Base-by-base conservation (phyloP, 2,888 invertebrate species). In the Kuschelorhynchus macadamiae region DNA sequence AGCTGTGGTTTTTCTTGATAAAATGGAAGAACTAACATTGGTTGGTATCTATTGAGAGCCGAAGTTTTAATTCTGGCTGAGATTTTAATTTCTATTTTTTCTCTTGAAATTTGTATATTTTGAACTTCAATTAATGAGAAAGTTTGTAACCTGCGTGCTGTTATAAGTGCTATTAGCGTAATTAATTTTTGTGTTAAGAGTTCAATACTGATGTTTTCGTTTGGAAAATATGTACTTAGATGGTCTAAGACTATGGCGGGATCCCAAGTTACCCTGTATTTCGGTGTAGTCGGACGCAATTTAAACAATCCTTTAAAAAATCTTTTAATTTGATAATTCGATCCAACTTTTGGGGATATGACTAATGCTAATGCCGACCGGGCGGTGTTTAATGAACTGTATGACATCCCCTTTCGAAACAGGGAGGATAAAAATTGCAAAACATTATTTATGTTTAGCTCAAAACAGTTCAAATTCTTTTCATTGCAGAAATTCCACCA, bases 401-500 rank as follows among this genome's bases (percentile, higher is more conserved):
- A 25, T 7, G 25, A 25, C 25, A 25, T n/a, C 7, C 32, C 59
- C 16, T 33, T 7, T 7, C 18, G n/a, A 17, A 44, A 59, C 2
- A 18, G 1, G 21, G 21, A 8, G 17, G 59, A 33, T 17, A 46
- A 16, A 47, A 59, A 59, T 8, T 33, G 4, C 16, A 59, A 21
- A 18, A 59, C 11, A 3, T 44, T 18, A 8, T 44, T 30, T 17
- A 44, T 32, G 12, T 44, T 46, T n/a, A 20, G 2, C 0, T 9
- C 3, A 46, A 47, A 46, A 17, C n/a, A 1, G 0, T 33, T 12
- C 1, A 18, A 47, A 33, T 47, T 8, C 18, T 61, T 21, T 5
- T 17, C 21, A 16, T 53, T 32, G 63, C 76, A 71, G 57, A 73
- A 78, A 2, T 60, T 11, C 70, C 71, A 67, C 76, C 76, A 25